These are phyloP conservation scores for Agapornis roseicollis DNA, from an alignment of 2,113 vertebrate species.

Conservation along the genomic window DNA sequence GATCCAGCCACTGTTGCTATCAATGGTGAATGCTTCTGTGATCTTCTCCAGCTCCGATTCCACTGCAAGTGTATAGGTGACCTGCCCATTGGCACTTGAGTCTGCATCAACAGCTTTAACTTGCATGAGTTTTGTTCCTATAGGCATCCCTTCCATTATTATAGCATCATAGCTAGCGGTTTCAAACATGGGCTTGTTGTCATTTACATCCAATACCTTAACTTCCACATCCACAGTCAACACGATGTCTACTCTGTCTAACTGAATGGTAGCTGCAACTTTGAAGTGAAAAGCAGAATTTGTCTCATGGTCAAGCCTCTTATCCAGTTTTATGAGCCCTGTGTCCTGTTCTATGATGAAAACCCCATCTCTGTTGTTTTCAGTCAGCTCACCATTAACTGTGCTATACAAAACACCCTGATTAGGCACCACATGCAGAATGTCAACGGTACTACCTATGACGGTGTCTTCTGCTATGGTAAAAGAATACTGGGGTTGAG, in stretches of 20 bases:
- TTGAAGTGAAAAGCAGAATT: slow-evolving; percentile 86
- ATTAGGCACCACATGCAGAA: slow-evolving; percentile 78
- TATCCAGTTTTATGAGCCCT: slow-evolving; percentile 90
- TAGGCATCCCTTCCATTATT: slow-evolving; percentile 90
- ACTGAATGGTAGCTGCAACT: slow-evolving; percentile 82
- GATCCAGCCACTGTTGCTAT: slow-evolving; percentile 95
- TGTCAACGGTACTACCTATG: slow-evolving; percentile 87
- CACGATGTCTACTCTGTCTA: slow-evolving; percentile 86
- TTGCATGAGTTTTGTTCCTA: slow-evolving; percentile 89
- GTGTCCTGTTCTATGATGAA: slow-evolving; percentile 90
- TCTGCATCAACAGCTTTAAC: slow-evolving; percentile 88
- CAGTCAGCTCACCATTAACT: slow-evolving; percentile 84
- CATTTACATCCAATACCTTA: slow-evolving; percentile 91
- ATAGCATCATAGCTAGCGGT: slow-evolving; percentile 83
- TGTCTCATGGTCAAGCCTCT: slow-evolving; percentile 87
- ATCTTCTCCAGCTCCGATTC: slow-evolving; percentile 77
- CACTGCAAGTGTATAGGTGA: slow-evolving; percentile 85
- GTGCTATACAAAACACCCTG: slow-evolving; percentile 78
- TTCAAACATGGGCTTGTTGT: slow-evolving; percentile 93
- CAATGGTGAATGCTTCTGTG: slow-evolving; percentile 83
- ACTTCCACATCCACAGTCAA: slow-evolving; percentile 87
- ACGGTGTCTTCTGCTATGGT: slow-evolving; percentile 84
- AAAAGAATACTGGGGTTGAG: slow-evolving; percentile 90
- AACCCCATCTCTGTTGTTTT: slow-evolving; percentile 86
- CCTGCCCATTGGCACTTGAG: slow-evolving; percentile 91